Evolutionary conservation across 2,888 invertebrate species (phyloP).

Genomic region (Idaea dimidiata): DNA sequence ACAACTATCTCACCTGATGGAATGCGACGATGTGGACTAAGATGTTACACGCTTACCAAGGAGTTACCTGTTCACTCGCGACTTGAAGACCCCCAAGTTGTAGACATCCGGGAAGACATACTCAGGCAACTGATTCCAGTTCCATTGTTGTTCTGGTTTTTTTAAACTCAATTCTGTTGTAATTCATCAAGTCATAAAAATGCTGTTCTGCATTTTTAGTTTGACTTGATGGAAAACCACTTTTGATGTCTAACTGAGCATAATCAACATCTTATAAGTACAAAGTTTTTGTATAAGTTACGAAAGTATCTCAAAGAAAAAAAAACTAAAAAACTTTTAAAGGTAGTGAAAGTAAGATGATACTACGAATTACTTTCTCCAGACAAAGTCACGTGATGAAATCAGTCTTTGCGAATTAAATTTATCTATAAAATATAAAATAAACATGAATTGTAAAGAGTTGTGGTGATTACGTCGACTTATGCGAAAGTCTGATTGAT

Average conservation of each 20-base stretch:
- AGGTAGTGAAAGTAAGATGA: conserved; percentile 56
- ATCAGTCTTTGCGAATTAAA: conserved; percentile 29
- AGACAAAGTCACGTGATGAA: conserved; percentile 32
- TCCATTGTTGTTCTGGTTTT: no score
- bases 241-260: background rate
- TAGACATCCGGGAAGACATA: no score
- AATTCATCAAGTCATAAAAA: no score
- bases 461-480: background rate
- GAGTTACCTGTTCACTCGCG: no score
- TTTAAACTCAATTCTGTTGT: no score
- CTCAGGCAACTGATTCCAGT: no score
- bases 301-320: conserved; percentile 39
- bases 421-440: background rate
- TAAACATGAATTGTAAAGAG: background rate
- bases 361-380: conserved; percentile 59
- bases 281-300: conserved; percentile 10
- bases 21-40: no score
- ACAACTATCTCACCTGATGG: no score
- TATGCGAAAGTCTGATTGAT: background rate
- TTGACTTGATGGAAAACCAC: no score
- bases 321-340: conserved; percentile 35
- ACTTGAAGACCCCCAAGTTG: no score
- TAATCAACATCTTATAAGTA: conserved; percentile 7
- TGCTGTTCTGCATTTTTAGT: no score
- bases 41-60: no score